phyloP scores from a whole-genome alignment of 2,888 invertebrate genomes.

The Rhopalosiphum nymphaeae region DNA sequence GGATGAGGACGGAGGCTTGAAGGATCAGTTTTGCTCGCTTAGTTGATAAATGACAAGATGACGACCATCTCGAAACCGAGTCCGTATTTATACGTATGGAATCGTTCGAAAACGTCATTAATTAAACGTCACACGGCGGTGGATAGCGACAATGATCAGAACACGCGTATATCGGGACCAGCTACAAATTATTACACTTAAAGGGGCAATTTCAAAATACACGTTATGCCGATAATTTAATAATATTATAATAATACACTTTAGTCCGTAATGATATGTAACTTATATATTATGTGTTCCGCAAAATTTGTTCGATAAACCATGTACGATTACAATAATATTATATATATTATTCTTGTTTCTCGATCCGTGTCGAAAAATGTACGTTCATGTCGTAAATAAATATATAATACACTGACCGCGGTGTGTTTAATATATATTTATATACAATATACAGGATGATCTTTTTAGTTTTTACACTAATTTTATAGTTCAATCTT shows the following conservation, averaged over 20 bases:
- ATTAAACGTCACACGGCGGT: not conserved
- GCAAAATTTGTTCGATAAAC: not conserved
- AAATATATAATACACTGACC: not conserved
- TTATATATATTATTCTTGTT: not conserved
- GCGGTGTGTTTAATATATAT: not conserved
- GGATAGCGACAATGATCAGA: not conserved
- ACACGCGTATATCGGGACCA: not conserved
- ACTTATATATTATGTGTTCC: not conserved
- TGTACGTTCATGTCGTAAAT: not conserved
- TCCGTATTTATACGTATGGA: not conserved
- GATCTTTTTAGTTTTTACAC: not conserved
- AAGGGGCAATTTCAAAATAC: not conserved
- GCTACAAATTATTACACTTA: not conserved
- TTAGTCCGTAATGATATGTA: not conserved
- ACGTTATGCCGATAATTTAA: not conserved
- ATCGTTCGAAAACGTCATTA: slow-evolving; percentile 9
- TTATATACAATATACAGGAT: not conserved
- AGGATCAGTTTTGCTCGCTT: not conserved
- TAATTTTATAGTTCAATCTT: not conserved
- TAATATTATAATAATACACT: not conserved
- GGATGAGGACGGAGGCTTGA: not conserved
- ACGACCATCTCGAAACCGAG: not conserved
- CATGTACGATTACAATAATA: not conserved
- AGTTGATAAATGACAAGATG: not conserved
- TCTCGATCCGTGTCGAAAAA: not conserved